Evolutionary conservation across 2,888 invertebrate genomes (phyloP).

Genomic region (Metallyticus violacea): DNA sequence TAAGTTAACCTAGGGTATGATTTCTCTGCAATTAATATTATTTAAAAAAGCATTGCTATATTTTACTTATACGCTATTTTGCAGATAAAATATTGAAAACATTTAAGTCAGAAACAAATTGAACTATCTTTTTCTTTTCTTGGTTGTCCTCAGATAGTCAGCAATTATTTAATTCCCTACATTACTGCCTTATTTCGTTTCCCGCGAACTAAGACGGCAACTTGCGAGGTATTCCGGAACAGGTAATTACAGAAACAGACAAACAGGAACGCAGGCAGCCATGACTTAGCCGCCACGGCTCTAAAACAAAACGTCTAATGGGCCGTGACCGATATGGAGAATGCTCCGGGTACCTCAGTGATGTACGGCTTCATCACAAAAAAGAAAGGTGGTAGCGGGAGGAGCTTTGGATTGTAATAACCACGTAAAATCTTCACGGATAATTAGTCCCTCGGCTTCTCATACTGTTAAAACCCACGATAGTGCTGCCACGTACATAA

Average conservation of each 20-base stretch:
- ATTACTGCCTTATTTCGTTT: background rate
- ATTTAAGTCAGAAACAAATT: no score
- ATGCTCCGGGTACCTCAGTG: background rate
- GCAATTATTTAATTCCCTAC: no score
- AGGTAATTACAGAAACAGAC: background rate
- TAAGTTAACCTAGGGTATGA: no score
- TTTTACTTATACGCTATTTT: no score
- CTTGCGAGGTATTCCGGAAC: no score
- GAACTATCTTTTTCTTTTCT: background rate
- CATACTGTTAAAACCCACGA: no score
- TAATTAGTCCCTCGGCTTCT: background rate
- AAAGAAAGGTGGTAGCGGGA: background rate
- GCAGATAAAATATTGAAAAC: no score
- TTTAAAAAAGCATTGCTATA: no score
- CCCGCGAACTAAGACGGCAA: background rate
- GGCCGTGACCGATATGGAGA: background rate
- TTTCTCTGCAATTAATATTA: no score
- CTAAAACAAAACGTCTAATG: background rate
- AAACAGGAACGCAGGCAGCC: background rate
- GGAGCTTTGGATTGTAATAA: background rate
- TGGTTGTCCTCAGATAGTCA: background rate
- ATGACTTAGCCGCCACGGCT: background rate
- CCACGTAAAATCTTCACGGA: background rate
- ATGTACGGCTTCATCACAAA: constrained; percentile 1
- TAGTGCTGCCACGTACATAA: background rate